These are phyloP conservation scores for Turritopsis rubra DNA, from an alignment of 30 jellyfish, hydroid and myxozoan genomes.

Conservation along the genomic window DNA sequence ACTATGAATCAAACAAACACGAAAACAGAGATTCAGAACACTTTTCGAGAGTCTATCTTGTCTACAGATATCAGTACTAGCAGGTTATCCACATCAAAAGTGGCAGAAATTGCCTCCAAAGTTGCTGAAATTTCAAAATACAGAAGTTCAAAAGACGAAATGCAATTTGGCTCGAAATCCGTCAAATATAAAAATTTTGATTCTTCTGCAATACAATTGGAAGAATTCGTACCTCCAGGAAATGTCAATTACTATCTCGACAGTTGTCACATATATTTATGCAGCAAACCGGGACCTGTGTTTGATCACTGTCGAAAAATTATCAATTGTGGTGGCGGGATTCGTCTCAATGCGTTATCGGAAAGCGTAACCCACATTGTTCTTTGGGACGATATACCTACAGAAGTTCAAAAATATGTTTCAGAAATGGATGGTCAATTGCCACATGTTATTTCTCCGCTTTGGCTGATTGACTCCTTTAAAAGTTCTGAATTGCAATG, in stretches of 20 bases:
- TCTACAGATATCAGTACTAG: constrained; percentile 9
- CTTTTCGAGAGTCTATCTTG: constrained; percentile 21
- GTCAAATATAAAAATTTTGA: constrained; percentile 10
- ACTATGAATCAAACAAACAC: constrained; percentile 35
- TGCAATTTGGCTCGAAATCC: neutral
- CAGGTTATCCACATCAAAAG: constrained; percentile 33
- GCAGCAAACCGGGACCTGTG: constrained; percentile 39
- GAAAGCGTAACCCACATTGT: constrained; percentile 73
- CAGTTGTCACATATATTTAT: constrained; percentile 65
- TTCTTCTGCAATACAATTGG: neutral
- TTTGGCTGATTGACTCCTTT: constrained; percentile 81
- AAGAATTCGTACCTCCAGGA: constrained; percentile 6
- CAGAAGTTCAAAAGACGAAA: constrained; percentile 14
- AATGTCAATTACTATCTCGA: constrained; percentile 40
- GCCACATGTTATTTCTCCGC: constrained; percentile 79
- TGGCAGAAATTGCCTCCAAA: constrained; percentile 79
- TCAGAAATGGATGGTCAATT: constrained; percentile 29
- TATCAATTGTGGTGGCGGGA: constrained; percentile 79
- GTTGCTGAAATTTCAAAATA: constrained; percentile 39
- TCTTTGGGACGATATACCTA: constrained; percentile 46
- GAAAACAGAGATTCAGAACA: constrained; percentile 19
- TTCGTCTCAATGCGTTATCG: constrained; percentile 41
- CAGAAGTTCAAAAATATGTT: constrained; percentile 25
- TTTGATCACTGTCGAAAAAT: constrained; percentile 47
- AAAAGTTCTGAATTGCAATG: constrained; percentile 29